Base-by-base conservation (phyloP, 2,797 vertebrate genomes). In the Iguana delicatissima region DNA sequence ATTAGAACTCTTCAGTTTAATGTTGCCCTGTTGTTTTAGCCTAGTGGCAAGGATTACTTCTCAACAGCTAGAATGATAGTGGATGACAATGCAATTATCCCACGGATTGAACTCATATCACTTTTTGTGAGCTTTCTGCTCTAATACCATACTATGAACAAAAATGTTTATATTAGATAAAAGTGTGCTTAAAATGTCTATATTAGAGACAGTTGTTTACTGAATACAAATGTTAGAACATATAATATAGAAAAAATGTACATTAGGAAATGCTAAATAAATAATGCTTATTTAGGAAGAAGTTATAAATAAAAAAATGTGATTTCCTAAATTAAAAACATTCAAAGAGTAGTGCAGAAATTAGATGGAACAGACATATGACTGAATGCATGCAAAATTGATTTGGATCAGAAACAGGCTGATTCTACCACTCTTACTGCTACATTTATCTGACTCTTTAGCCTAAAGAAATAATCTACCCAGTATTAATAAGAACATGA, bases 1-100 rank as follows among this genome's bases (percentile, higher is more conserved):
- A 50, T 76, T 76, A 64, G 4, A 84, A 89, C 12, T 2, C 52
- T 52, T 80, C 42, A 84, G 16, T 20, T 9, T 52, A 72, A 89
- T 72, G 35, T n/a, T 85, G 52, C 38, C 5, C 10, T 79, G 42
- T 35, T 57, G 14, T 26, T 80, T 69, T 80, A 13, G n/a, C 24
- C 29, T 84, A 46, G 22, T 89, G 73, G 29, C 29, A 50, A 84
- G 80, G 46, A 57, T 69, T 52, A 29, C 59, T 88, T 88, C 46
- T 76, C n/a, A 55, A 82, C 18, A 74, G 55, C 38, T 46, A 22
- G 16, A 62, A 76, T 6, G 46, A 35, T 24, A 55, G 52, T 76
- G 35, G 38, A 24, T 64, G 62, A 64, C 3, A 64, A 64, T 64
- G 14, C 6, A 24, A 64, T 64, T 64, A 20, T 24, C 62, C 62